Base-by-base conservation (phyloP, 2,113 vertebrate genomes). In the Triplophysa tibetana region DNA sequence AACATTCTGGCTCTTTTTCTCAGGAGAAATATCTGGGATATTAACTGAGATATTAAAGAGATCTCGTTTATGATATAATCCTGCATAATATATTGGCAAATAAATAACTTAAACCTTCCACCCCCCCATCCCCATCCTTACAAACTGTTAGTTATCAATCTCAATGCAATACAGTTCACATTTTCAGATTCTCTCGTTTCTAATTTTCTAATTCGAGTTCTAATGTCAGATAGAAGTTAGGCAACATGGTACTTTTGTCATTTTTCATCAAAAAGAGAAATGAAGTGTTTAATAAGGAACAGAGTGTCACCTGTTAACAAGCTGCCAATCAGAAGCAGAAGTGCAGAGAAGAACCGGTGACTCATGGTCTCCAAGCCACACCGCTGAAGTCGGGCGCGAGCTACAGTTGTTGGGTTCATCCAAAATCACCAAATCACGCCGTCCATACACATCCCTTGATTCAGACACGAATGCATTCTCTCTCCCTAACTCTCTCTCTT, bases 271-370 rank as follows among this genome's bases (percentile, higher is more conserved):
- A 45, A 45, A n/a, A 13, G 38, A 45, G 12, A 43, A 78, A 14
- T 1, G 10, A 19, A 11, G 9, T 14, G 5, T 54, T 10, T 8
- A 45, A 12, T 12, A 24, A 43, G 9, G 14, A 26, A 5, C 13
- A 74, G 74, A 64, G 26, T 1, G 5, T 72, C 29, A 85, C 84
- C 84, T 83, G 78, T 65, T 13, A 74, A 5, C 6, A 78, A 41
- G 64, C 74, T 83, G 81, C 81, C 54, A 75, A 85, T 69, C 64
- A 85, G 84, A 54, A 54, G 69, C 17, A 82, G 68, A 26, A 38
- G 41, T 24, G 74, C 7, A 10, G 16, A 73, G 61, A 41, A 68
- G 48, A 58, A 52, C 74, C 78, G 75, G 68, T 60, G 50, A 58
- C 54, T 41, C 84, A 85, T 85, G 66, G 67, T 80, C 66, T 43